Evolutionary conservation across 37 sponge, comb jelly and placozoan genomes (phyloP), one percentile per base, ranked within the genome.

Genomic region (Diacarnus erythraeanus): DNA sequence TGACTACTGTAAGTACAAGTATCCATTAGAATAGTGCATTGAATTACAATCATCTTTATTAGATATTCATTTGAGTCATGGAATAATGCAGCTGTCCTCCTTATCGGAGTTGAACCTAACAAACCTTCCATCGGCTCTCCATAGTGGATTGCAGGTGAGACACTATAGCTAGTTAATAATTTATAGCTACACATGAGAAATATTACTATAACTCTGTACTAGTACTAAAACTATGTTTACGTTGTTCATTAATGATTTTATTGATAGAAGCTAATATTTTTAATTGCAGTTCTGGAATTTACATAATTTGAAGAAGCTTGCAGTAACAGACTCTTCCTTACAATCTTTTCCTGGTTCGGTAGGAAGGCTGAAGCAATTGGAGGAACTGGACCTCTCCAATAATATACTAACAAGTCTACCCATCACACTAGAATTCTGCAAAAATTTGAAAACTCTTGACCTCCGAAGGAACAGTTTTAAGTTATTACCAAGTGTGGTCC

Each of bases 331-430:
- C 12, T 84, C 86, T 2, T 37, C 29, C 0, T 40, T 92, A 1
- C 72, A n/a, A 0, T 38, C 36, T 29, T n/a, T 92, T 25, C 93
- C 89, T 17, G 51, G 72, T 1, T 84, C 86, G 51, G 73, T 88
- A 18, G 93, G 93, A 35, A 80, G 89, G 42, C 75, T 92, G 34
- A 38, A 57, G 56, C 71, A 92, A 35, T 72, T 92, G 41, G 69
- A 84, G 42, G 57, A 51, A 12, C 82, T 92, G 33, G 80, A 77
- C 37, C 77, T 88, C 17, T 59, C 44, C 21, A 69, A 71, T 0
- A 92, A 92, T 59, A 22, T 74, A 2, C 89, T 92, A 0, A 27
- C 29, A 2, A 59, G 29, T 3, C 79, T 92, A 0, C 93, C 93
- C 39, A 66, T 78, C 74, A 92, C 89, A 42, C 61, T 92, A 17